Percentiles rank a stretch among this genome's conserved stretches.
Evolutionary conservation across 2,113 vertebrate species (phyloP).

Genomic region (Cyanoliseus patagonus): DNA sequence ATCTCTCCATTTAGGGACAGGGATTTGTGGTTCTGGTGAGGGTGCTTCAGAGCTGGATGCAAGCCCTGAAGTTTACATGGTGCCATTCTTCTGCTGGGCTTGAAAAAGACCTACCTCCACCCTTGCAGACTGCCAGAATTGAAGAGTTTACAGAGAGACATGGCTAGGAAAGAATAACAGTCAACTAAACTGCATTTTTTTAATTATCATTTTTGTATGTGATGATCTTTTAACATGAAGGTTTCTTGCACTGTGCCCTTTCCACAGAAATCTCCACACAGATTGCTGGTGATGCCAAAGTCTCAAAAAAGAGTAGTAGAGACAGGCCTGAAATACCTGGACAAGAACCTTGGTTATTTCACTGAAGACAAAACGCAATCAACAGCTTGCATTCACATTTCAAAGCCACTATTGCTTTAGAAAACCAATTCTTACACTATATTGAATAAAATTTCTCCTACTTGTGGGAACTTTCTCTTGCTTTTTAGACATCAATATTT

Average conservation of each 20-base stretch:
- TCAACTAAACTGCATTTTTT: background rate
- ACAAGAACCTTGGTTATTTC: background rate
- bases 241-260: background rate
- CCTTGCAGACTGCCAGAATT: background rate
- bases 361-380: background rate
- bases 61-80: background rate
- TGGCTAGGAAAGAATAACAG: background rate
- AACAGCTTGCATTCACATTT: background rate
- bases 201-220: accelerated
- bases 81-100: background rate
- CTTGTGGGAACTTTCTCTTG: background rate
- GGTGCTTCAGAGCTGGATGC: background rate
- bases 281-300: background rate
- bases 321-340: background rate
- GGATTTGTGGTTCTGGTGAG: background rate
- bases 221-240: background rate
- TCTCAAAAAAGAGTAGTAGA: background rate
- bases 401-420: background rate
- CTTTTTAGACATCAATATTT: background rate
- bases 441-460: background rate
- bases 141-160: background rate
- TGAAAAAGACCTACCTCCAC: background rate
- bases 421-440: background rate
- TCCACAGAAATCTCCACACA: background rate
- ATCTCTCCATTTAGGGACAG: accelerated